Percentiles rank a stretch among this genome's conserved stretches.
These are phyloP conservation scores for Macrochelys suwanniensis DNA, from an alignment of 2,797 vertebrate genomes.

Conservation along the genomic window DNA sequence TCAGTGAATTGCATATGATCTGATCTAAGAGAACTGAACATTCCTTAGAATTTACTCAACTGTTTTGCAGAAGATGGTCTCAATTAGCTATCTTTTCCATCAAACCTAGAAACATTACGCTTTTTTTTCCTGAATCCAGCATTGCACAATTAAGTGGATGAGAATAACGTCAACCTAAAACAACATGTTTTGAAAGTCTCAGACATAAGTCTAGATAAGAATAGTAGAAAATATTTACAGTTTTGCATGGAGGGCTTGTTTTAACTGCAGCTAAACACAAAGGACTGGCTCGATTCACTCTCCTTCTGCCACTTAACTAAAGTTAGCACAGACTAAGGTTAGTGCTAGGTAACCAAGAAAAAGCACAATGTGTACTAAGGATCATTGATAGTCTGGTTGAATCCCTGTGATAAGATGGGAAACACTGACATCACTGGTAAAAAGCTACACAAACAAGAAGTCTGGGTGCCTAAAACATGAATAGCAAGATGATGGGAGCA, in stretches of 20 bases:
- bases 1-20: neutral
- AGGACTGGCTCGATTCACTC: neutral
- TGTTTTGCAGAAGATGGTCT: neutral
- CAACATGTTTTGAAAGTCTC: neutral
- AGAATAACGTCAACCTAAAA: neutral
- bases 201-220: neutral
- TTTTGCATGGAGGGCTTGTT: neutral
- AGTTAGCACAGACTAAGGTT: neutral
- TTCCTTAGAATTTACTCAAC: neutral
- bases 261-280: neutral
- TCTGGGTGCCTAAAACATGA: neutral
- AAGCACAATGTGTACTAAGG: neutral
- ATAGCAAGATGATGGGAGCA: neutral
- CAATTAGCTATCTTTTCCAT: neutral
- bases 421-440: neutral
- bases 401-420: accelerated
- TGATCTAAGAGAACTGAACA: neutral
- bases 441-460: neutral
- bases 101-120: neutral
- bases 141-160: neutral
- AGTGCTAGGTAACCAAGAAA: neutral
- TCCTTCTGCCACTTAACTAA: neutral
- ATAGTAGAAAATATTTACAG: neutral
- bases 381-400: neutral
- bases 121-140: neutral